A percentile compares a stretch with the other conserved stretches of the same genome.
These are phyloP conservation scores for Fabriciana adippe DNA, from an alignment of 2,888 invertebrate species.

Conservation along the genomic window DNA sequence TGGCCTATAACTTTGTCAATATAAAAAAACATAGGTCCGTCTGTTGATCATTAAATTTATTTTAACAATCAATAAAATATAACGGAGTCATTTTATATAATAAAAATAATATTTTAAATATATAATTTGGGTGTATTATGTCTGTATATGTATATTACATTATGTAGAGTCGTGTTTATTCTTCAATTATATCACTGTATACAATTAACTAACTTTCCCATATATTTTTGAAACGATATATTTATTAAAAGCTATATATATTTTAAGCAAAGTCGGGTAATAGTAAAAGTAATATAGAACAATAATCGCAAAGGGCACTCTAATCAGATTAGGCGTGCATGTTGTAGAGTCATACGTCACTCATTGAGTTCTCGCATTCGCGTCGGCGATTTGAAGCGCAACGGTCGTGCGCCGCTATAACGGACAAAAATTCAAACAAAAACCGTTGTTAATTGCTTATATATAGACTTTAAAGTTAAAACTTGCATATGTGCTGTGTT, in stretches of 20 bases:
- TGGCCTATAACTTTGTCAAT: slow-evolving; percentile 10
- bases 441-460: slow-evolving; percentile 40
- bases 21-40: background rate
- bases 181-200: too few species aligned
- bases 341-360: slow-evolving; percentile 46
- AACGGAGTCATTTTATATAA: too few species aligned
- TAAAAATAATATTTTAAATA: too few species aligned
- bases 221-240: background rate
- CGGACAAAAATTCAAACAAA: slow-evolving; percentile 63
- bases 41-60: background rate
- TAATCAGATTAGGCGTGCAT: slow-evolving; percentile 72
- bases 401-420: slow-evolving; percentile 59
- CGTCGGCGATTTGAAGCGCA: slow-evolving; percentile 61
- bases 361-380: slow-evolving; percentile 56
- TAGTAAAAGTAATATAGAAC: slow-evolving; percentile 48
- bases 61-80: background rate
- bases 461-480: slow-evolving; percentile 24
- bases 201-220: too few species aligned
- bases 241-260: background rate
- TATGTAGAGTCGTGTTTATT: too few species aligned
- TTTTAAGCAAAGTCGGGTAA: slow-evolving; percentile 18
- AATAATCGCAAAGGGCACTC: slow-evolving; percentile 59
- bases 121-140: too few species aligned
- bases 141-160: too few species aligned
- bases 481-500: slow-evolving; percentile 45